These are phyloP conservation scores for Epirrita christyi DNA, from an alignment of 2,888 invertebrate genomes.

Conservation along the genomic window DNA sequence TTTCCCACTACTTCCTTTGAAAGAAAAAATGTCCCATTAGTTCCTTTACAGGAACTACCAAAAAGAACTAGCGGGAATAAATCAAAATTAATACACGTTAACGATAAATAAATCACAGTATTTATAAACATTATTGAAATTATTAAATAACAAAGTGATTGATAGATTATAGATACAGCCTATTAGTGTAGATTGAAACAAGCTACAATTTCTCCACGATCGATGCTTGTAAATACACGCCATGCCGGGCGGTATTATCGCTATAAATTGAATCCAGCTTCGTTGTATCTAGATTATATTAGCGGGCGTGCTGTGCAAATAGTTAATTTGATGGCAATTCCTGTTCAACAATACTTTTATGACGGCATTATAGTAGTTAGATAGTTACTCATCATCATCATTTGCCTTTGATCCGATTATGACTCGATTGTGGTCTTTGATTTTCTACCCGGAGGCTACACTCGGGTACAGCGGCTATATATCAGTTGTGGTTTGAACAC, in stretches of 20 bases:
- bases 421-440: no score
- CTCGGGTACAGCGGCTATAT: no score
- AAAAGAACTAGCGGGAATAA: no score
- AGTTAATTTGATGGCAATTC: slow-evolving; percentile 46
- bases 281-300: slow-evolving; percentile 47
- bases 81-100: no score
- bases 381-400: no score
- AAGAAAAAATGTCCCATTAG: no score
- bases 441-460: no score
- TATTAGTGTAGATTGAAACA: slow-evolving; percentile 31
- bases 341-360: slow-evolving; percentile 11
- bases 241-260: slow-evolving; percentile 44
- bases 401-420: no score
- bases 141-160: slow-evolving; percentile 20
- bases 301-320: slow-evolving; percentile 53
- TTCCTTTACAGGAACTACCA: no score
- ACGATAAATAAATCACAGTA: neutral
- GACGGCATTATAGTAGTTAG: neutral
- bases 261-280: slow-evolving; percentile 56
- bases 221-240: slow-evolving; percentile 43
- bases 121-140: slow-evolving; percentile 14
- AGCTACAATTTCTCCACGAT: slow-evolving; percentile 39
- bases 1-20: no score
- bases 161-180: slow-evolving; percentile 15
- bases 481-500: no score